Base-by-base conservation (phyloP, 1,140 invertebrate genomes). In the Calephelis virginiensis region DNA sequence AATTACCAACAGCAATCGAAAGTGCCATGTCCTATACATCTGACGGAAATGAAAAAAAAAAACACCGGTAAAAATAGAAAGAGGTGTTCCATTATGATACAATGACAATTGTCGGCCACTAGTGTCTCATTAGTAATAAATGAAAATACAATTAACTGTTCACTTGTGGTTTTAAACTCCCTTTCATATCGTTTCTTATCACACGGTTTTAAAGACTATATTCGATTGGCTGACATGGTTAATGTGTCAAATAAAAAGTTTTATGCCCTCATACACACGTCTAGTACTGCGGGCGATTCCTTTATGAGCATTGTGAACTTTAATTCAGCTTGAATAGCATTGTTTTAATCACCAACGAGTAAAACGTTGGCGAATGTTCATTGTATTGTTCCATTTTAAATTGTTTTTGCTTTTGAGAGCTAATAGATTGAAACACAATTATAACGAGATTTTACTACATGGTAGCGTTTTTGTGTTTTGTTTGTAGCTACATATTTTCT, bases 71-170 rank as follows among this genome's bases (percentile, higher is more conserved):
- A 53, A 53, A 53, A 53, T 17, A 17, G 17, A 53, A 53, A 53
- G 14, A 53, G 13, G 17, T 53, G 50, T 53, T 28, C 50, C 12
- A 53, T 53, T 17, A 61, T 65, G 63, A 69, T 61, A 81, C 80
- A 85, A 89, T 82, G 81, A 86, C 77, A 74, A 86, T 86, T 83
- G 82, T 87, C 77, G 75, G 82, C 80, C 78, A 85, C 81, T 81
- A 80, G 76, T 78, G 79, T 83, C 82, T 89, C 86, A 89, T 89
- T 89, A 89, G 80, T 80, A 87, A 83, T 75, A 78, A 81, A 80
- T 80, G 83, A 85, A 88, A 86, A 85, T 80, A 86, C 82, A 89
- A 86, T 89, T 83, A 82, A 80, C 66, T 67, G 67, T 75, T 70
- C 74, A 78, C 68, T 75, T 50, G 66, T 64, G 49, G 13, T 63